Evolutionary conservation across 2,113 vertebrate species (phyloP).

Genomic region (Ictalurus punctatus): DNA sequence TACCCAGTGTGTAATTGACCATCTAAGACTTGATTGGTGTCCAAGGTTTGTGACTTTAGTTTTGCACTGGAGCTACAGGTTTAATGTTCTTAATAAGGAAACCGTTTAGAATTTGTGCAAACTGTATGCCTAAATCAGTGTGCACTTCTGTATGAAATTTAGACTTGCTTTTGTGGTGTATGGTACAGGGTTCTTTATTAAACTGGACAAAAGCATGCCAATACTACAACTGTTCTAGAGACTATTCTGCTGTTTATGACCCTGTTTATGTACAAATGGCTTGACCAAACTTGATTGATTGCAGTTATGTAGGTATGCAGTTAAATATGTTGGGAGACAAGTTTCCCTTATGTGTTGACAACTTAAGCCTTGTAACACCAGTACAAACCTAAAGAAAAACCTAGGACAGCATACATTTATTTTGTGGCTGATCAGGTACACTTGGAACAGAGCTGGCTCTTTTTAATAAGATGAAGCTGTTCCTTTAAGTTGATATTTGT

Average conservation of each 20-base stretch:
- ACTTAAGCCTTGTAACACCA: not conserved
- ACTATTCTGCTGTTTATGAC: too few relatives aligned
- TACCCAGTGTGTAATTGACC: not conserved
- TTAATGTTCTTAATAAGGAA: not conserved
- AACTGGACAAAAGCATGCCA: not conserved
- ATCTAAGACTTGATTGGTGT: not conserved
- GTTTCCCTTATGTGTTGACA: not conserved
- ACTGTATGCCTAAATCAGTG: not conserved
- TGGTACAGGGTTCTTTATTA: not conserved
- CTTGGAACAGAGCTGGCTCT: not conserved
- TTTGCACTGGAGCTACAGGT: not conserved
- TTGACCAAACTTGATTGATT: not conserved
- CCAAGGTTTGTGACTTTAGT: not conserved
- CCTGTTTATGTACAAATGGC: not conserved
- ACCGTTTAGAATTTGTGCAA: not conserved
- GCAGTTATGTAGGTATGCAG: not conserved
- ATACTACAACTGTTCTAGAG: not conserved
- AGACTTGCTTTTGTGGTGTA: not conserved
- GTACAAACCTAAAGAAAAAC: not conserved
- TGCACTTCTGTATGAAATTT: not conserved
- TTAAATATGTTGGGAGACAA: not conserved
- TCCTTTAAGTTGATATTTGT: not conserved
- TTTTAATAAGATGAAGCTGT: not conserved
- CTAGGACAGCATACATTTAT: not conserved
- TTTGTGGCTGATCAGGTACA: not conserved